Evolutionary conservation across 2,888 invertebrate genomes (phyloP).

Genomic region (Brenthis ino): DNA sequence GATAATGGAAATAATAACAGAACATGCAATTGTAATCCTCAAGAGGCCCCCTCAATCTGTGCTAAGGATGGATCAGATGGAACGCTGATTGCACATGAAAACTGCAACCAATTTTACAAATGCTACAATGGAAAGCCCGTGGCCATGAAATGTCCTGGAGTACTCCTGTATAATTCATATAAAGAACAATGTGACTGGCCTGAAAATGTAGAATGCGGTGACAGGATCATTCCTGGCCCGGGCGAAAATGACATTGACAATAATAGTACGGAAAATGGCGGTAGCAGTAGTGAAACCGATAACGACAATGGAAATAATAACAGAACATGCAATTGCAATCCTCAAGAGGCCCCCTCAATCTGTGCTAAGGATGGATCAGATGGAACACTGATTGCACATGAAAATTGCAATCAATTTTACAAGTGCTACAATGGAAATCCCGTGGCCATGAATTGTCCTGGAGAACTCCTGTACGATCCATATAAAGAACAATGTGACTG

Average conservation of each 20-base stretch:
- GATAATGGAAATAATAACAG: not conserved
- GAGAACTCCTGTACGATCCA: slow-evolving; percentile 40
- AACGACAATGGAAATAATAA: not conserved
- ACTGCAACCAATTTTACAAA: slow-evolving; percentile 49
- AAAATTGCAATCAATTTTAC: slow-evolving; percentile 50
- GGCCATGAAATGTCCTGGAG: slow-evolving; percentile 39
- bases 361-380: slow-evolving; percentile 45
- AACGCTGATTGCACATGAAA: slow-evolving; percentile 48
- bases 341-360: slow-evolving; percentile 44
- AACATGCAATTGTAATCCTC: slow-evolving; percentile 40
- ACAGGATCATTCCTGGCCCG: slow-evolving; percentile 33
- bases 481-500: slow-evolving; percentile 45
- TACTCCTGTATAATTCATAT: slow-evolving; percentile 41
- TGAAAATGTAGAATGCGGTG: slow-evolving; percentile 43
- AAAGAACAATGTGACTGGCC: slow-evolving; percentile 46
- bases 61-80: slow-evolving; percentile 44
- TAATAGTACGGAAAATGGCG: slow-evolving; percentile 13
- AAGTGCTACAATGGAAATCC: slow-evolving; percentile 42
- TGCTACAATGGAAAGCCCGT: slow-evolving; percentile 42
- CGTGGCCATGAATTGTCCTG: slow-evolving; percentile 41
- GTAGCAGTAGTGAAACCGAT: slow-evolving; percentile 7
- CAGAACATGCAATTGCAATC: slow-evolving; percentile 39
- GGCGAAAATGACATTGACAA: slow-evolving; percentile 26
- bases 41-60: slow-evolving; percentile 47
- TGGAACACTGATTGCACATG: slow-evolving; percentile 48